phyloP scores from a whole-genome alignment of 2,888 invertebrate genomes.

The Spodoptera picta region DNA sequence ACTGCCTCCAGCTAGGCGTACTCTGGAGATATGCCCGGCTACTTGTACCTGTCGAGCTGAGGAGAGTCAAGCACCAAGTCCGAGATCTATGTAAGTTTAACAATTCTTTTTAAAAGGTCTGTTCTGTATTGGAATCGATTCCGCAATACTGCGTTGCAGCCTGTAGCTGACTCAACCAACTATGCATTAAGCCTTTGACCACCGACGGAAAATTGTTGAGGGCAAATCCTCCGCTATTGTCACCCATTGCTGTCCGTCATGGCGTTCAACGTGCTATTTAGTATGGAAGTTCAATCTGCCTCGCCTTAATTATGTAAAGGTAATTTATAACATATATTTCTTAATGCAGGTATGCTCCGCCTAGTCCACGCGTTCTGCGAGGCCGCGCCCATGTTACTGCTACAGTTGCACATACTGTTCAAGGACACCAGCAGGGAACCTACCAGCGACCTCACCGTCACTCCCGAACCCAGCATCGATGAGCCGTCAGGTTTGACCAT shows the following conservation, averaged over 20 bases:
- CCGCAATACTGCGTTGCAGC: too few relatives aligned
- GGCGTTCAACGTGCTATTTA: too few relatives aligned
- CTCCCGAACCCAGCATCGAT: slow-evolving; percentile 76
- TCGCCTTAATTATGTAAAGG: too few relatives aligned
- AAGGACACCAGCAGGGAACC: slow-evolving; percentile 76
- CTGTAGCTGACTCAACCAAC: too few relatives aligned
- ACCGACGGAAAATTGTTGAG: too few relatives aligned
- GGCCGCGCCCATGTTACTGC: slow-evolving; percentile 95
- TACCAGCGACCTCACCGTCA: slow-evolving; percentile 68
- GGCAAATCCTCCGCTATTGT: too few relatives aligned
- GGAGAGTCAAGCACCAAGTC: slow-evolving; percentile 95
- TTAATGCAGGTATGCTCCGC: slow-evolving; percentile 90
- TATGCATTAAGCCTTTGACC: too few relatives aligned
- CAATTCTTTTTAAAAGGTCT: too few relatives aligned
- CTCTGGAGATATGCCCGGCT: slow-evolving; percentile 95
- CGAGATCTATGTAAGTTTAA: slow-evolving; percentile 89
- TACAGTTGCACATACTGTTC: slow-evolving; percentile 93
- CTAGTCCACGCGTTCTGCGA: slow-evolving; percentile 96
- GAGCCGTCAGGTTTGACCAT: slow-evolving; percentile 73
- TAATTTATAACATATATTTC: too few relatives aligned
- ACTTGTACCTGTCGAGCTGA: slow-evolving; percentile 94
- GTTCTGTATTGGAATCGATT: not conserved
- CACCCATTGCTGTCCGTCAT: too few relatives aligned
- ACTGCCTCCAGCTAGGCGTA: slow-evolving; percentile 92
- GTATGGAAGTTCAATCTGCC: too few relatives aligned